These are phyloP conservation scores for Pipistrellus nathusii DNA, from an alignment of 2,797 vertebrate species.

Conservation along the genomic window DNA sequence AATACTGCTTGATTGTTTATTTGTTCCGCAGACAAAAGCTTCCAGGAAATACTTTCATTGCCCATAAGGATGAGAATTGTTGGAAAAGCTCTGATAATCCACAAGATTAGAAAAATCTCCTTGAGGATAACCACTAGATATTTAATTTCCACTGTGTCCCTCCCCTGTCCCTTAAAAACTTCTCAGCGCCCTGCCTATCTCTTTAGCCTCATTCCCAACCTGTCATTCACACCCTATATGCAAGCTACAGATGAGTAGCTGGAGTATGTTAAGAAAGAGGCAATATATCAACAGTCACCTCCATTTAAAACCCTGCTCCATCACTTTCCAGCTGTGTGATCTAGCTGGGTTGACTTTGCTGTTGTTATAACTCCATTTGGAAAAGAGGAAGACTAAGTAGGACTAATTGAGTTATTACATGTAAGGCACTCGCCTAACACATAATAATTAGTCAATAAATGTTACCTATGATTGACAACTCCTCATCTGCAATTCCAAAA, in stretches of 20 bases:
- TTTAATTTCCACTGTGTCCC: background rate
- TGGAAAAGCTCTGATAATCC: background rate
- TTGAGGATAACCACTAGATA: background rate
- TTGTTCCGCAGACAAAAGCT: slow-evolving; percentile 8
- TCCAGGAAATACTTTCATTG: slow-evolving; percentile 30
- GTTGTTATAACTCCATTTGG: background rate
- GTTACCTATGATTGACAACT: background rate
- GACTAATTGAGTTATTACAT: background rate
- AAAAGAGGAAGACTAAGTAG: background rate
- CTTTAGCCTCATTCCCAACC: background rate
- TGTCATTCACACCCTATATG: background rate
- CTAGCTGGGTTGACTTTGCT: background rate
- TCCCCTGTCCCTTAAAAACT: background rate
- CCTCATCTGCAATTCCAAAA: background rate
- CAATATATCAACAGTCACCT: background rate
- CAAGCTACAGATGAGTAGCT: background rate
- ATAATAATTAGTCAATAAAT: background rate
- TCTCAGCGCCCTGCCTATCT: background rate
- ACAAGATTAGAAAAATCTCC: background rate
- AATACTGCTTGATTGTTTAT: slow-evolving; percentile 15
- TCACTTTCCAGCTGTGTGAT: background rate
- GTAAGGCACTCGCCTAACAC: background rate
- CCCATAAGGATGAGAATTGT: background rate
- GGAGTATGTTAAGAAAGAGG: background rate
- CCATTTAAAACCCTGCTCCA: background rate